Base-by-base conservation (phyloP, 2,113 vertebrate genomes). In the Myotis yumanensis region DNA sequence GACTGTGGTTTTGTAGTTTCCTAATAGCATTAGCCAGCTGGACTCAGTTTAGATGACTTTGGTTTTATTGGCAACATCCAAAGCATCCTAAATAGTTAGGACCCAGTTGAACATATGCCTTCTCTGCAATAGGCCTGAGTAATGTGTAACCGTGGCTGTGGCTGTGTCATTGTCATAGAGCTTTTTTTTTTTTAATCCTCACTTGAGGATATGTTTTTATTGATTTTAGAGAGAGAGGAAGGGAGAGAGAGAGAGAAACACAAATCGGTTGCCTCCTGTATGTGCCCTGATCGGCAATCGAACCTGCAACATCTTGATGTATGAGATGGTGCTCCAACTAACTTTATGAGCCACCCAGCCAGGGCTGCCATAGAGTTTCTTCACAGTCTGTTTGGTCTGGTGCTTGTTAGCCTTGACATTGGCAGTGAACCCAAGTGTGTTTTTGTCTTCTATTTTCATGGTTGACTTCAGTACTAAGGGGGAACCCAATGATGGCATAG, bases 1-100 rank as follows among this genome's bases (percentile, higher is more conserved):
- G 40, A 62, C 37, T 76, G 20, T 54, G 59, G 59, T 68, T 94
- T 85, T 72, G 17, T 59, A 46, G 46, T 84, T 64, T 86, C 73
- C 54, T 22, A 90, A 89, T 83, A 43, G 35, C 83, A 52, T 91
- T 93, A 72, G 23, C 37, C n/a, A 66, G 25, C 43, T 72, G 22
- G 84, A 82, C 59, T 85, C 40, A 48, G 35, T 80, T 89, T 81
- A 30, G 40, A 48, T 30, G 51, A 71, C 88, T 43, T 59, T 43
- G 80, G 0, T 79, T 93, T 86, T 89, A 43, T 86, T 93, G 87
- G 59, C 43, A 89, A 20, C 28, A 93, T 89, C 54, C 12, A 91
- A 81, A 88, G 20, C 77, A 46, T 79, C 18, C 11, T 73, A 57
- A 20, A 9, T 68, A 72, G 51, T 94, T 4, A 93, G 79, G 35